Evolutionary conservation across 2,888 invertebrate species (phyloP), one percentile per base, ranked within the genome.

Genomic region (Dryobotodes eremita): DNA sequence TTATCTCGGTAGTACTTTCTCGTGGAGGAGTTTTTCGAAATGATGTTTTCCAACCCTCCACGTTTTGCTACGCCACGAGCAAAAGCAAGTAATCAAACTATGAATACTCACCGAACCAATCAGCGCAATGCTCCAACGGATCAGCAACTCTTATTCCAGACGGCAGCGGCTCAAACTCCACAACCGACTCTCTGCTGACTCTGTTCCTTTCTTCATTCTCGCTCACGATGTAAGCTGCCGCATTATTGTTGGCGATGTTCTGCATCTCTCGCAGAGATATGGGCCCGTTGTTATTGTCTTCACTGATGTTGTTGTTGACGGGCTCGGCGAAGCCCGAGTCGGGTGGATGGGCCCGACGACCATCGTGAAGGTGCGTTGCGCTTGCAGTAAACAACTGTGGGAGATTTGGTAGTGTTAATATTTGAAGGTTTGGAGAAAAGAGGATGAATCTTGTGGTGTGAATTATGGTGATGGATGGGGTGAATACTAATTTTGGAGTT

Each of bases 241-340:
- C 97, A 86, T 97, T 97, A 92, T 97, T 97, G 92, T 97, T 97
- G 82, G 97, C 97, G 88, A 97, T 97, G 92, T 97, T 97, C 93
- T 97, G 97, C 95, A 97, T 95, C 92, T 97, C 97, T 42, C 97
- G 96, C 75, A 96, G 92, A 31, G 97, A 97, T 85, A 97, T 97
- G 53, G 97, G 97, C 0, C 97, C 97, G 89, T 97, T 97, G 94
- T 97, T 97, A 93, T 97, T 97, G 93, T 97, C 97, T 86, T 97
- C 97, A 89, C 92, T 93, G 89, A 95, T 93, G 91, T 96, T 96
- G 92, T 96, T 96, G 94, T 95, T 96, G 83, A 89, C 95, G 31
- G 96, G 95, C 89, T 96, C 96, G 1, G 94, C 94, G 94, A 96
- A 95, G 62, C 95, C 96, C 2, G 96, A 94, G 87, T 96, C 96